Evolutionary conservation across 1,140 invertebrate species (phyloP).

Genomic region (Zaprionus ghesquierei): DNA sequence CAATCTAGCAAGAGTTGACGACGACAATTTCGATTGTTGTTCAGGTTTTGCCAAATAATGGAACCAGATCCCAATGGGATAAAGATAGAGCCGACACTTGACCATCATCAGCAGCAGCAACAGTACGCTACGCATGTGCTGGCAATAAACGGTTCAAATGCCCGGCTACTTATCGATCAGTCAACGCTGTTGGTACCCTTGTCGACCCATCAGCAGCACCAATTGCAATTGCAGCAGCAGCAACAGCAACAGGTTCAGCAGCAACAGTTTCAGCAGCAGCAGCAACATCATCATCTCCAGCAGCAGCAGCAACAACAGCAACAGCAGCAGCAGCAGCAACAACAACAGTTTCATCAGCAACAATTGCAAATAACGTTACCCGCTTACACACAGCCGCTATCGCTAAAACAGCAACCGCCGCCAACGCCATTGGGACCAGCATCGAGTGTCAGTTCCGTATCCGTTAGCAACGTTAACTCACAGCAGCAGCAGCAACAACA

Average conservation of each 20-base stretch:
- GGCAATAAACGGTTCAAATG: conserved; percentile 79
- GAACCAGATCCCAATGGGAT: conserved; percentile 83
- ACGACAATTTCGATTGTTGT: conserved; percentile 79
- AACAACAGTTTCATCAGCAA: conserved; percentile 65
- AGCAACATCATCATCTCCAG: conserved; percentile 54
- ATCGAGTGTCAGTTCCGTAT: conserved; percentile 57
- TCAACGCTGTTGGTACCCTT: conserved; percentile 77
- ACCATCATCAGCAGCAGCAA: conserved; percentile 69
- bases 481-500: conserved; percentile 23
- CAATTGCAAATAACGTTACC: conserved; percentile 62
- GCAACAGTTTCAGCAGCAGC: conserved; percentile 48
- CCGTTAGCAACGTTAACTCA: conserved; percentile 33
- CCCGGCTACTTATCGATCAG: conserved; percentile 77
- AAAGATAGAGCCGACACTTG: conserved; percentile 81
- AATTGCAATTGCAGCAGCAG: conserved; percentile 57
- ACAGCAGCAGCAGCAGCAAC: conserved; percentile 60
- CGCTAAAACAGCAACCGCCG: conserved; percentile 64
- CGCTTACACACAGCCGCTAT: conserved; percentile 57
- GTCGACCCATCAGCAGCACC: conserved; percentile 72
- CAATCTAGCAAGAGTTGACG: conserved; percentile 44
- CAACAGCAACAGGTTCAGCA: conserved; percentile 27
- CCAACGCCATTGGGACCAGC: conserved; percentile 61
- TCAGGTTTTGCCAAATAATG: conserved; percentile 77
- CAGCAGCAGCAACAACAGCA: conserved; percentile 61
- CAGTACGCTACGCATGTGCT: conserved; percentile 78